Evolutionary conservation across 2,888 invertebrate species (phyloP), one percentile per base, ranked within the genome.

Genomic region (Prenolepis imparis): DNA sequence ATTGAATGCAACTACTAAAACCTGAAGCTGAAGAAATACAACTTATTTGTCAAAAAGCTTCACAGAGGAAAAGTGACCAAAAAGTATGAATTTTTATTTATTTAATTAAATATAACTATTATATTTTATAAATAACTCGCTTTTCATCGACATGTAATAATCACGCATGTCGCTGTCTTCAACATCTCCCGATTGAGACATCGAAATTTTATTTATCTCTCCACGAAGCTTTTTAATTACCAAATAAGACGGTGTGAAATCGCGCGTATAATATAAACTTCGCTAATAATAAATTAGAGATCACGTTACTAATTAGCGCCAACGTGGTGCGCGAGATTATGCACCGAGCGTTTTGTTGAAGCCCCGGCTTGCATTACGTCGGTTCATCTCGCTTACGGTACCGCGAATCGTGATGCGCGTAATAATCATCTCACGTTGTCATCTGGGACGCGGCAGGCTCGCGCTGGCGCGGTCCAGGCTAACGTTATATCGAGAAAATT

Each of bases 371-470:
- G 52, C 36, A 24, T 59, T 72, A 78, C 78, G 21, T 44, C 41
- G 73, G 78, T 59, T 59, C 72, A 72, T 78, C 44, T 72, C 21
- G 72, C 78, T 78, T 78, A 72, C 78, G 78, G 78, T 78, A 78
- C 12, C 44, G 59, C 12, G 32, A 15, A 72, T 78, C 73, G 57
- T 57, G 70, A 78, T 72, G 72, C 59, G 78, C 44, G 72, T 59
- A 78, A 78, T 78, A 72, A 78, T 78, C 78, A 59, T 78, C 57
- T 72, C 72, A 57, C 72, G 12, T 78, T 78, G 78, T 72, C 78
- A 78, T 78, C 78, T 78, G 78, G 72, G 70, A 78, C 78, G 70
- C 70, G 70, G 57, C 73, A 28, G 57, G 41, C 21, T 70, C 39
- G 41, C 67, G 52, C 36, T 74, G n/a, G 48, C 74, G 68, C 59